Conservation (phyloP, 2,797 vertebrate species). For the Sebastes paucispinis region DNA sequence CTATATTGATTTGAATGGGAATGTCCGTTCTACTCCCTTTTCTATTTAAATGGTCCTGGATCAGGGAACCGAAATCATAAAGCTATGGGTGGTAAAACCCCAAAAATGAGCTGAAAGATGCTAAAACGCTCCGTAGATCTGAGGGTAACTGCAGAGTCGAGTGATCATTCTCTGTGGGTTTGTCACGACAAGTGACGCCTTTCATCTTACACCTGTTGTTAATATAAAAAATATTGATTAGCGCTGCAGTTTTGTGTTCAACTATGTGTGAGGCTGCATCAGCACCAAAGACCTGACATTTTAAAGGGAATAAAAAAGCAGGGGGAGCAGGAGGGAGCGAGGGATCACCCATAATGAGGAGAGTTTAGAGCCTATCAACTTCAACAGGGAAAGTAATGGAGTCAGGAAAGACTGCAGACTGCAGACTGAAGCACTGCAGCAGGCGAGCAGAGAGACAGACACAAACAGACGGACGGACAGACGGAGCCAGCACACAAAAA, state of each 20-base stretch:
- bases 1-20: too few species aligned
- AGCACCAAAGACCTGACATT: constrained; percentile 27
- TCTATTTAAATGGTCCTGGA: background rate
- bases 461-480: constrained; percentile 33
- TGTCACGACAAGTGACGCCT: background rate
- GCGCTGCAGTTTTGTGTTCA: background rate
- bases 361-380: constrained; percentile 59
- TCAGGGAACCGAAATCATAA: background rate
- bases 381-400: constrained; percentile 43
- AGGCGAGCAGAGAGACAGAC: constrained; percentile 16
- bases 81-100: background rate
- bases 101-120: background rate
- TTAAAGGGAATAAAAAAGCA: constrained; percentile 38
- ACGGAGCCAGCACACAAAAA: constrained; percentile 39
- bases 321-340: constrained; percentile 15
- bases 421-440: constrained; percentile 37
- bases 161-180: background rate
- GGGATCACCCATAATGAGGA: constrained; percentile 48
- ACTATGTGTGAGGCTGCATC: background rate
- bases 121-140: background rate
- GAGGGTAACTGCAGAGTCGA: background rate
- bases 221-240: background rate
- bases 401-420: constrained; percentile 26
- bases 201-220: background rate
- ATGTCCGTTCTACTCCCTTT: too few species aligned